A percentile compares a stretch with the other conserved stretches of the same genome.
Evolutionary conservation across 1,140 invertebrate genomes (phyloP).

Genomic region (Leptinotarsa undecemlineata): DNA sequence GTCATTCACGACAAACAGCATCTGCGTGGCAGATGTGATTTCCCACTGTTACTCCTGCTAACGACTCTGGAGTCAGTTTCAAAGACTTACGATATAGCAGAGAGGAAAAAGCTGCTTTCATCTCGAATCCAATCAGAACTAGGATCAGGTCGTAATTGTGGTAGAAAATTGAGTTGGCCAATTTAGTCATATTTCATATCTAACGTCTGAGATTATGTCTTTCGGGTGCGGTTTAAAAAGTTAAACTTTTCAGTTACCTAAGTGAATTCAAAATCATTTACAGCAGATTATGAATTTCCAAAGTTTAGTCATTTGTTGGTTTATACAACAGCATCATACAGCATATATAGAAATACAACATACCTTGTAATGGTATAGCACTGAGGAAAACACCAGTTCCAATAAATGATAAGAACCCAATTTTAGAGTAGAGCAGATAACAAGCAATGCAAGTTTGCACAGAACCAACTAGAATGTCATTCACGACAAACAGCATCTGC

Average conservation of each 20-base stretch:
- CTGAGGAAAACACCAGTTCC: conserved; percentile 77
- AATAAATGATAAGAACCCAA: conserved; percentile 74
- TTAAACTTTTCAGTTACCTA: no score
- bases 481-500: conserved; percentile 64
- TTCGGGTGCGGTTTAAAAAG: no score
- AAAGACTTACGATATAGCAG: conserved; percentile 82
- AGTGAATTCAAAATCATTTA: no score
- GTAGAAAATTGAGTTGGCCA: conserved; percentile 30
- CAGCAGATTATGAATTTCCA: no score
- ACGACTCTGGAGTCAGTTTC: conserved; percentile 69
- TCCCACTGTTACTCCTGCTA: conserved; percentile 78
- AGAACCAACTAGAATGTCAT: conserved; percentile 81
- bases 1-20: conserved; percentile 68
- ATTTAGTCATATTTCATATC: no score
- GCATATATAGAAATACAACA: neutral
- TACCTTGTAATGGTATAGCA: conserved; percentile 73
- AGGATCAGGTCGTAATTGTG: conserved; percentile 79
- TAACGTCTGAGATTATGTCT: no score
- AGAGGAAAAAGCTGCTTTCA: conserved; percentile 76
- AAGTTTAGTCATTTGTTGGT: no score
- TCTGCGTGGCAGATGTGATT: conserved; percentile 81
- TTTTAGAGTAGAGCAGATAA: conserved; percentile 74
- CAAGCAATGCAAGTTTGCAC: conserved; percentile 75
- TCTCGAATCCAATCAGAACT: conserved; percentile 76
- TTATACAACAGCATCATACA: neutral